Evolutionary conservation across 2,113 vertebrate species (phyloP).

Genomic region (Tauraco erythrolophus): DNA sequence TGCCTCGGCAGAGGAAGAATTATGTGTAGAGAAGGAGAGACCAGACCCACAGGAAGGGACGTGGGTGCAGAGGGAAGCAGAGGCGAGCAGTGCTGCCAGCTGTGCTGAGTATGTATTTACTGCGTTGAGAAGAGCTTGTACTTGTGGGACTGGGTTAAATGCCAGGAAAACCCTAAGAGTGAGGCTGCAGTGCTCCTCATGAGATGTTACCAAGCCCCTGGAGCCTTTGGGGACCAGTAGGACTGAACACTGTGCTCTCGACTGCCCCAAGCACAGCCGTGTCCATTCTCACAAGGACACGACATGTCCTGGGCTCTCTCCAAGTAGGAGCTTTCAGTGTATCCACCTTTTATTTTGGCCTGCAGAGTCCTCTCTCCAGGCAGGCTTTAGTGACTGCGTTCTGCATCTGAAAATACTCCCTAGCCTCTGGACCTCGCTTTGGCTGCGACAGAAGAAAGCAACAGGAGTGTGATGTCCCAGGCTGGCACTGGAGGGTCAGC

Average conservation of each 20-base stretch:
- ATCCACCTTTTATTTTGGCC: neutral
- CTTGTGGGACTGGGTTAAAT: neutral
- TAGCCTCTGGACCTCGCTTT: accelerated
- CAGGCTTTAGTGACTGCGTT: neutral
- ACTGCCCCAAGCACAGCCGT: neutral
- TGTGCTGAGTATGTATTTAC: accelerated
- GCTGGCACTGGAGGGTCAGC: accelerated
- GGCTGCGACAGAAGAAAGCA: neutral
- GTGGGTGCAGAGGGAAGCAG: neutral
- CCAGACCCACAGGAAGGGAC: neutral
- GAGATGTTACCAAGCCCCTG: neutral
- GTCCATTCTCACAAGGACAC: neutral
- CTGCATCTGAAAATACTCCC: neutral
- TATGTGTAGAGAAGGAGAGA: neutral
- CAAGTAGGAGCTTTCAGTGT: neutral
- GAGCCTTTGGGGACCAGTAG: neutral
- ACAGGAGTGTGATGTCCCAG: neutral
- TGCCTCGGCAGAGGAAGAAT: neutral
- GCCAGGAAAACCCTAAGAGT: neutral
- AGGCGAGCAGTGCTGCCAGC: neutral
- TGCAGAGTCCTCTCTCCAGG: neutral
- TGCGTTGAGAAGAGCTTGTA: neutral
- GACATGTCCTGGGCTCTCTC: neutral
- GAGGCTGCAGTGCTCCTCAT: neutral
- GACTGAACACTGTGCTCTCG: neutral